These are phyloP conservation scores for Lagopus leucura DNA, from an alignment of 2,113 vertebrate species.

Conservation along the genomic window DNA sequence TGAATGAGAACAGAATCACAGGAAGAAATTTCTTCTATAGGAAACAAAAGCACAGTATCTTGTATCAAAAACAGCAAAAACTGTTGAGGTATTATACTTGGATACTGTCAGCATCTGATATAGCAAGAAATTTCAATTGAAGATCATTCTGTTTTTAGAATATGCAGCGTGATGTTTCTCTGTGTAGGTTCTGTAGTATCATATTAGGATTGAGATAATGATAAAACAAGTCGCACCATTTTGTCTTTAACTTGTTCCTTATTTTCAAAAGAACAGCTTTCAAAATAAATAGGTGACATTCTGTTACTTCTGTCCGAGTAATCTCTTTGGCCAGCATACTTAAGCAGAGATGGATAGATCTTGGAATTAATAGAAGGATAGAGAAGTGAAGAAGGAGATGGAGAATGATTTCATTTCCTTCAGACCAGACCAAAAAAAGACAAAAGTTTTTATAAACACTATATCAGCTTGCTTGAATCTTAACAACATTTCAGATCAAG, in stretches of 20 bases:
- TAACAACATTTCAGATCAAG: conserved; percentile 10
- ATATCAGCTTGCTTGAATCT: neutral
- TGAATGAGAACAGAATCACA: neutral
- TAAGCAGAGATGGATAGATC: neutral
- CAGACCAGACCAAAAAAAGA: neutral
- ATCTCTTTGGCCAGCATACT: neutral
- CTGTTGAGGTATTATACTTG: neutral
- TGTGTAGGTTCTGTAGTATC: neutral
- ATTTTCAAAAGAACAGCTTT: neutral
- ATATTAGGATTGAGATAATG: neutral
- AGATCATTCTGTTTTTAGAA: neutral
- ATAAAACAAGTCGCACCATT: neutral
- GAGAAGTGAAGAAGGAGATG: neutral
- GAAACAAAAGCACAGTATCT: neutral
- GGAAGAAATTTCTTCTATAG: neutral
- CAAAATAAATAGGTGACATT: neutral
- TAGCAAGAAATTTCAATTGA: neutral
- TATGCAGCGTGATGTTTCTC: neutral
- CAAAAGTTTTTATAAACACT: conserved; percentile 1
- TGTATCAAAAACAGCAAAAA: neutral
- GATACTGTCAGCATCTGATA: neutral
- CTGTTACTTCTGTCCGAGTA: neutral
- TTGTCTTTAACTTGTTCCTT: neutral
- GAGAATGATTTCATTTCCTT: conserved; percentile 4
- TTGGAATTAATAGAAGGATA: neutral